Conservation (phyloP, 2,113 vertebrate species). For the Tinamus guttatus region DNA sequence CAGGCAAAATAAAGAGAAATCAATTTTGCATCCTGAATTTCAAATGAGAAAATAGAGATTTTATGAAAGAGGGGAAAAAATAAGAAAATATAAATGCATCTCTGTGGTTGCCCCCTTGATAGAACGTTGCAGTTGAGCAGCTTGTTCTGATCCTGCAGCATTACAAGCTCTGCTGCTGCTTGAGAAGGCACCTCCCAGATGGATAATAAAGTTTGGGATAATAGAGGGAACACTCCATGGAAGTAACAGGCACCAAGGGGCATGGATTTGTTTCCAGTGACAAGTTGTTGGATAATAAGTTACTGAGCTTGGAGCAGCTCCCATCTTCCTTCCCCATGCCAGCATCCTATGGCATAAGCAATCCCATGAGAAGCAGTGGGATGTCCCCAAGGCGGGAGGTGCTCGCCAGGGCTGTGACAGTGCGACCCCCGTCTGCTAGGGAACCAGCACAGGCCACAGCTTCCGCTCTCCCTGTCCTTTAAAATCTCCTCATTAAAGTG, state of each 20-base stretch:
- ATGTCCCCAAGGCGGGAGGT: neutral
- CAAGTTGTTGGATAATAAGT: neutral
- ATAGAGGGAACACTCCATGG: neutral
- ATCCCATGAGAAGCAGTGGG: neutral
- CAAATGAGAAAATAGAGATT: neutral
- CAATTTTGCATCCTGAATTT: neutral
- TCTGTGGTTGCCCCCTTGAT: neutral
- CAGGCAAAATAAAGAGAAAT: neutral
- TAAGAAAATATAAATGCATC: neutral
- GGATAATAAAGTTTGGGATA: neutral
- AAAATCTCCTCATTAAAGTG: neutral
- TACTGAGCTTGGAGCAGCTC: neutral
- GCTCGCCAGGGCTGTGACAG: too few species aligned
- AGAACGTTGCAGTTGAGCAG: neutral
- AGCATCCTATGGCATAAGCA: fast-evolving
- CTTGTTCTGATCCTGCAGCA: neutral
- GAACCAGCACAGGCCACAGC: neutral
- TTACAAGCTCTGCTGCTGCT: neutral
- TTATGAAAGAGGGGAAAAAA: too few species aligned
- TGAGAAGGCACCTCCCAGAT: neutral
- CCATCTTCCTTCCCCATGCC: fast-evolving
- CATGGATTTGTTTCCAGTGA: neutral
- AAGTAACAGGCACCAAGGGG: neutral
- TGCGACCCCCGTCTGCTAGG: neutral
- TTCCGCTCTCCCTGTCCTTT: neutral